Base-by-base conservation (phyloP, 2,113 vertebrate species). In the Gavialis gangeticus region DNA sequence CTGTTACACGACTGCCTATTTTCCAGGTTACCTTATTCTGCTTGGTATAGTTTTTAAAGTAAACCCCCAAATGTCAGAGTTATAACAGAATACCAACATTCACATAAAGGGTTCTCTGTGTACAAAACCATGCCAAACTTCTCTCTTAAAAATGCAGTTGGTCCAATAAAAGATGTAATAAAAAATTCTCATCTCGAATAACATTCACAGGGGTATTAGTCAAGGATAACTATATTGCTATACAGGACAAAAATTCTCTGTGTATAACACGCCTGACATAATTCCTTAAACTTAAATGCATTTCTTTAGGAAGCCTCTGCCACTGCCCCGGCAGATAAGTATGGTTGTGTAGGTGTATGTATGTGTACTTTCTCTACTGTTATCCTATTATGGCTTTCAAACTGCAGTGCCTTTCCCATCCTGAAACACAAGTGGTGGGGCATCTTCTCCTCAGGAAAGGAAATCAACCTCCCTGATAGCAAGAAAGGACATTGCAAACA, bases 361-460 rank as follows among this genome's bases (percentile, higher is more conserved):
- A 14, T 85, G n/a, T 17, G 5, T 18, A 46, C 5, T 54, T 54
- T 2, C 0, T 1, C 5, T n/a, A 19, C 28, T 54, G 24, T 10
- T 24, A 62, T 64, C 46, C 62, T 27, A 13, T 28, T 15, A 14
- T 46, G 54, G 46, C 21, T n/a, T 66, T 16, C 46, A 19, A n/a
- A 27, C 37, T 22, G 28, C 4, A 2, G 3, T 22, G 22, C 7
- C 8, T 24, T 3, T 3, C 11, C n/a, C 54, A 24, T 6, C 18
- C 79, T 82, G 12, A 24, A 3, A 30, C 13, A 12, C 25, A 37
- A 59, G 85, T 30, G 28, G 15, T 8, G 59, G 22, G 59, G 21
- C 24, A 24, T 14, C 24, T 24, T 5, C 67, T 89, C 17, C 63
- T 13, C 0, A 0, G 82, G 86, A 28, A 62, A 22, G 77, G 8